Evolutionary conservation across 2,113 vertebrate species (phyloP).

Genomic region (Hiodon alosoides): DNA sequence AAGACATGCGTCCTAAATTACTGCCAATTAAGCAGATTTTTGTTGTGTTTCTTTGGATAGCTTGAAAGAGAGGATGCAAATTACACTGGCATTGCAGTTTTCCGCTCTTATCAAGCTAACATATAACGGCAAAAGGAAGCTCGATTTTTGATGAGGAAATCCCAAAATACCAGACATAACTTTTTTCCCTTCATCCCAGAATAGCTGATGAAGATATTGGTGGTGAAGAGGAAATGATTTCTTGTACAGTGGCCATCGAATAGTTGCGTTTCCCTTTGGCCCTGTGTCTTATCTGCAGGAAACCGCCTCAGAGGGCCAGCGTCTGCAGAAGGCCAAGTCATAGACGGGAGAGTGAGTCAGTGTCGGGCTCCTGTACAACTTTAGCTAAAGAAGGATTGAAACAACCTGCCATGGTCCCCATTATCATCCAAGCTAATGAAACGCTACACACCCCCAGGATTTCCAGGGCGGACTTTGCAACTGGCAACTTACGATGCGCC

Average conservation of each 20-base stretch:
- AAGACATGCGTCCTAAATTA: slow-evolving; percentile 1
- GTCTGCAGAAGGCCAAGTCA: slow-evolving; percentile 40
- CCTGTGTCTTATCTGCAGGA: slow-evolving; percentile 77
- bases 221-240: slow-evolving; percentile 57
- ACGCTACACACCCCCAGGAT: slow-evolving; percentile 44
- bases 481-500: slow-evolving; percentile 35
- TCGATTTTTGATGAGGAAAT: slow-evolving; percentile 71
- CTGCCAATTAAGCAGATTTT: slow-evolving; percentile 1
- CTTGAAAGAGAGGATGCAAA: background rate
- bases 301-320: slow-evolving; percentile 64
- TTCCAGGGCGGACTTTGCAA: slow-evolving; percentile 51
- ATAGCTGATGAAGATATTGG: slow-evolving; percentile 17
- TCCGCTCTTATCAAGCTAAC: background rate
- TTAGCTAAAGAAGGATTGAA: slow-evolving; percentile 35
- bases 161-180: slow-evolving; percentile 55
- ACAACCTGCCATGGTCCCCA: slow-evolving; percentile 43
- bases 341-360: slow-evolving; percentile 61
- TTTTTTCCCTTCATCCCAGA: background rate
- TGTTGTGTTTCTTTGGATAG: background rate
- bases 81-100: background rate
- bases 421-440: slow-evolving; percentile 35
- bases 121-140: slow-evolving; percentile 52
- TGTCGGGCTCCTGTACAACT: slow-evolving; percentile 49
- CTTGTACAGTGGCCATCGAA: slow-evolving; percentile 46
- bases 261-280: slow-evolving; percentile 52